phyloP scores from a whole-genome alignment of 2,797 vertebrate species.

The Tinamus major region DNA sequence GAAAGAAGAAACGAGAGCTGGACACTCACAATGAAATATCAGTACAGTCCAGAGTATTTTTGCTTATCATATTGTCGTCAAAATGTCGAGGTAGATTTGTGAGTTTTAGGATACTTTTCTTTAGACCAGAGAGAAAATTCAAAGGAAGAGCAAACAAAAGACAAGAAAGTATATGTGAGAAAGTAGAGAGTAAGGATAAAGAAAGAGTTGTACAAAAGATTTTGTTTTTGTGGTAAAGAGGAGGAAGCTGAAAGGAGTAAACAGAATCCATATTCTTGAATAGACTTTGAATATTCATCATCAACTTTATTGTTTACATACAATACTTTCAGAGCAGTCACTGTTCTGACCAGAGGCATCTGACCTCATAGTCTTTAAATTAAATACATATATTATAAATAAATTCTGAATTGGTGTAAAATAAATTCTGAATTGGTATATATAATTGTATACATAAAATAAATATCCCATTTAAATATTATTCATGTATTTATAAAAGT shows the following conservation, averaged over 20 bases:
- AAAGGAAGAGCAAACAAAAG: neutral
- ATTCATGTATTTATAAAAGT: neutral
- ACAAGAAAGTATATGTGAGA: neutral
- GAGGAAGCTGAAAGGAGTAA: neutral
- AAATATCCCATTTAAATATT: neutral
- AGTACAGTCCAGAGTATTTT: neutral
- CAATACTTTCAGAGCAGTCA: neutral
- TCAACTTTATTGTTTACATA: neutral
- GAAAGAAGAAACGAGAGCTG: neutral
- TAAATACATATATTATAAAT: neutral
- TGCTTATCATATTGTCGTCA: neutral
- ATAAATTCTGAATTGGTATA: neutral
- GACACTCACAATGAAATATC: neutral
- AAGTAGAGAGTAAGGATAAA: neutral
- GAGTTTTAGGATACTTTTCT: neutral
- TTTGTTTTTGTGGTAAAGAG: neutral
- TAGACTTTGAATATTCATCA: neutral
- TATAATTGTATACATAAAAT: neutral
- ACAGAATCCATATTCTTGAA: neutral
- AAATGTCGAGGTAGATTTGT: neutral
- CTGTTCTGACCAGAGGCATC: neutral
- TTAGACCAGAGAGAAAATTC: neutral
- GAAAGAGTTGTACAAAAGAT: neutral
- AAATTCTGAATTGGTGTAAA: neutral
- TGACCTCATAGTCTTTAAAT: neutral